These are phyloP conservation scores for Eristalis pertinax DNA, from an alignment of 2,888 invertebrate genomes.

Conservation along the genomic window DNA sequence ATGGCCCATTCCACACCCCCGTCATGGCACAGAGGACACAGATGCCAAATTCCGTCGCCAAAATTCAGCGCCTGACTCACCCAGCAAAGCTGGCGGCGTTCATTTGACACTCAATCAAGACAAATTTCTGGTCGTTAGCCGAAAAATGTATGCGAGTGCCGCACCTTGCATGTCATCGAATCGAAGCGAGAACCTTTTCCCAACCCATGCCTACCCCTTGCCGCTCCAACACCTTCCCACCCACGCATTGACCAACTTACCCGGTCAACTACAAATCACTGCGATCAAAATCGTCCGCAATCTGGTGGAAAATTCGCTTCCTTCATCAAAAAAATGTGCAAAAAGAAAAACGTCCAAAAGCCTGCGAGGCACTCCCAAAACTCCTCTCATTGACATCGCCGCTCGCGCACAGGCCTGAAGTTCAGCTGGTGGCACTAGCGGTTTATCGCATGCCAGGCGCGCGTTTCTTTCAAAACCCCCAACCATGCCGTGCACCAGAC, in stretches of 20 bases:
- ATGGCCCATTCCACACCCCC: not conserved
- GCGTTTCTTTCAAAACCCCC: slow-evolving; percentile 29
- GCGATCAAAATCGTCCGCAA: slow-evolving; percentile 50
- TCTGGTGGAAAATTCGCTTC: slow-evolving; percentile 47
- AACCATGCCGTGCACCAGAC: not conserved
- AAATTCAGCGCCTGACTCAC: not conserved
- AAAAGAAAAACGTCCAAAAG: not conserved
- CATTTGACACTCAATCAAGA: slow-evolving; percentile 9
- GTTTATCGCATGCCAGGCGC: slow-evolving; percentile 64
- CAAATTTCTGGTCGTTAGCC: slow-evolving; percentile 26
- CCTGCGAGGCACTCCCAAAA: slow-evolving; percentile 56
- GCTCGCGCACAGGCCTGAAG: slow-evolving; percentile 14
- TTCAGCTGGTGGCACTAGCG: slow-evolving; percentile 55
- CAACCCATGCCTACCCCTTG: not conserved
- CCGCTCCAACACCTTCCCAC: slow-evolving; percentile 7
- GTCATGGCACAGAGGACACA: not conserved
- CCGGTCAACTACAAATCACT: slow-evolving; percentile 54
- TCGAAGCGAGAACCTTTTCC: not conserved
- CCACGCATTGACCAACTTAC: slow-evolving; percentile 57
- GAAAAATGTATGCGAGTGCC: slow-evolving; percentile 26
- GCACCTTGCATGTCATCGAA: slow-evolving; percentile 45
- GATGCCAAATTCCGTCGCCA: not conserved
- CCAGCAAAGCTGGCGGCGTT: not conserved
- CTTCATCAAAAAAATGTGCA: slow-evolving; percentile 35
- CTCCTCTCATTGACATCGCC: slow-evolving; percentile 49